Evolutionary conservation across 1,140 invertebrate genomes (phyloP).

Genomic region (Monochamus saltuarius): DNA sequence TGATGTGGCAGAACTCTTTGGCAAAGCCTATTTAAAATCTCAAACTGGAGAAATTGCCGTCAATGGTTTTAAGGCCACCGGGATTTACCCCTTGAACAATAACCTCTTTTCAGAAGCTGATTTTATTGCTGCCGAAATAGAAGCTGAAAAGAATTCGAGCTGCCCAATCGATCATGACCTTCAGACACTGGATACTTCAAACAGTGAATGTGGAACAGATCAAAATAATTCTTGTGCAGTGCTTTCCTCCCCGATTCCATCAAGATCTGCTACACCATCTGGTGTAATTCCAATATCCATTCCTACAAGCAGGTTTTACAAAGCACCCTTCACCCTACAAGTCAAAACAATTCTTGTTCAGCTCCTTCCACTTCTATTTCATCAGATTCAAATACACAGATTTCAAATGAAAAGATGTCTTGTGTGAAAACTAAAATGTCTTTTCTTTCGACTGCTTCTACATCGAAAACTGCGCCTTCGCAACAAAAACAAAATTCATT

Average conservation of each 20-base stretch:
- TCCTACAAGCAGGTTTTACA: background rate
- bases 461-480: no score
- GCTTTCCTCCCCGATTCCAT: slow-evolving; percentile 6
- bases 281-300: slow-evolving; percentile 1
- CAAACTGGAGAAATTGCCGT: slow-evolving; percentile 2
- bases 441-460: no score
- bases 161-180: no score
- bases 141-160: slow-evolving; percentile 1
- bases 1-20: slow-evolving; percentile 26
- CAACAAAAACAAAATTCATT: slow-evolving; percentile 2
- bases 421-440: no score
- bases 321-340: slow-evolving; percentile 3
- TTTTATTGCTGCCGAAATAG: slow-evolving; percentile 11
- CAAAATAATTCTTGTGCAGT: background rate
- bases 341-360: background rate
- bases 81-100: slow-evolving; percentile 41
- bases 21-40: slow-evolving; percentile 24
- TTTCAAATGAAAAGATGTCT: no score
- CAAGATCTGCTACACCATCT: background rate
- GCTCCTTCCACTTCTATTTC: background rate
- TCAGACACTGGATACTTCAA: background rate
- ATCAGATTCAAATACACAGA: no score
- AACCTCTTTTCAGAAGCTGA: slow-evolving; percentile 40
- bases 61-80: background rate
- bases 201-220: slow-evolving; percentile 5